phyloP scores from a whole-genome alignment of 2,113 vertebrate genomes.

The Rhea americana region DNA sequence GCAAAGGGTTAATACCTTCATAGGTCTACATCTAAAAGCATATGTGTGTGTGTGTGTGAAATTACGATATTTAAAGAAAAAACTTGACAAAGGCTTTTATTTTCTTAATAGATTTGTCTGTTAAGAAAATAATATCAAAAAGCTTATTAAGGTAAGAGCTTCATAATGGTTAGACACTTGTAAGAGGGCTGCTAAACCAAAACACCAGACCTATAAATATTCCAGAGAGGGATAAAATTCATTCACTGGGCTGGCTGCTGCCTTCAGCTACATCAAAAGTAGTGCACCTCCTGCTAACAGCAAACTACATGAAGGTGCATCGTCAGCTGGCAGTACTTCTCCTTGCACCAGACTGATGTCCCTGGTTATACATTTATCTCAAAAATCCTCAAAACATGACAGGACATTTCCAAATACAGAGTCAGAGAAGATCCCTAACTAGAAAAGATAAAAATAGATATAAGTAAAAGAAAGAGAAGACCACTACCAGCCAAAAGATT shows the following conservation, averaged over 20 bases:
- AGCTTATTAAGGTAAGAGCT: not conserved
- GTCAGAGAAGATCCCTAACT: not conserved
- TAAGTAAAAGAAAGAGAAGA: not conserved
- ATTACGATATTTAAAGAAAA: not conserved
- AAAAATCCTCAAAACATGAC: not conserved
- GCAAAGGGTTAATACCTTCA: not conserved
- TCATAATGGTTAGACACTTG: not conserved
- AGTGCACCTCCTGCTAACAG: not conserved
- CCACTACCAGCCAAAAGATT: not conserved
- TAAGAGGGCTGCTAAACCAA: not conserved
- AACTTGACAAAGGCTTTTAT: not conserved
- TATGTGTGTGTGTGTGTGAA: too few relatives aligned
- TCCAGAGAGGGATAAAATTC: not conserved
- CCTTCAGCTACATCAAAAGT: not conserved
- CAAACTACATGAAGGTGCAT: not conserved
- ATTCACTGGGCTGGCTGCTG: not conserved
- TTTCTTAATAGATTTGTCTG: not conserved
- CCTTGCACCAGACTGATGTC: fast-evolving
- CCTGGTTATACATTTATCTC: not conserved
- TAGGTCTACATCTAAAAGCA: not conserved
- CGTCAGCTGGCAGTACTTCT: fast-evolving
- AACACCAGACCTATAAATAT: not conserved
- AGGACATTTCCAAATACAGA: not conserved
- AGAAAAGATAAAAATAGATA: not conserved
- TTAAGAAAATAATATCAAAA: not conserved